Evolutionary conservation across 1,140 invertebrate species (phyloP).

Genomic region (Leptinotarsa lineolata): DNA sequence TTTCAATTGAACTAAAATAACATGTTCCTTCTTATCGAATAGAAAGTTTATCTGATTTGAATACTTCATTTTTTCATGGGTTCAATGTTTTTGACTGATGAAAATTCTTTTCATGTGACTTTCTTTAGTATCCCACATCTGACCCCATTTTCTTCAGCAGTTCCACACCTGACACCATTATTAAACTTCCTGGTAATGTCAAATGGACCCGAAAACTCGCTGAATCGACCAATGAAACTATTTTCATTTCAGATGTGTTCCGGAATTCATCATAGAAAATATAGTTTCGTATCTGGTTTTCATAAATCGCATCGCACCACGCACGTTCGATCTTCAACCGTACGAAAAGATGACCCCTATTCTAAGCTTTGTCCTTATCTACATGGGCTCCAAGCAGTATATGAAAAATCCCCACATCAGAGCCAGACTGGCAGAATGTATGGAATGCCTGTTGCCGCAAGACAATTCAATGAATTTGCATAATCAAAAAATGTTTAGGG

Average conservation of each 20-base stretch:
- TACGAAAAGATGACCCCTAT: slow-evolving; percentile 69
- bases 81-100: too few species aligned
- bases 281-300: slow-evolving; percentile 79
- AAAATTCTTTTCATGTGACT: too few species aligned
- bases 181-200: too few species aligned
- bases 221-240: too few species aligned
- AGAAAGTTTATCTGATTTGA: too few species aligned
- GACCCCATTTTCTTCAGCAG: too few species aligned
- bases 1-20: too few species aligned
- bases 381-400: slow-evolving; percentile 77
- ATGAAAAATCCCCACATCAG: slow-evolving; percentile 91
- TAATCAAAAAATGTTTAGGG: slow-evolving; percentile 76
- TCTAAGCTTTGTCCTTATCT: slow-evolving; percentile 72
- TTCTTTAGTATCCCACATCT: too few species aligned
- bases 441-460: slow-evolving; percentile 80
- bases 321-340: slow-evolving; percentile 66
- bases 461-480: slow-evolving; percentile 68
- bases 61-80: too few species aligned
- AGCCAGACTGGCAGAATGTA: slow-evolving; percentile 84
- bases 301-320: slow-evolving; percentile 66
- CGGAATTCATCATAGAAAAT: slow-evolving; percentile 90
- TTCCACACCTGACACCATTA: too few species aligned
- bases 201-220: too few species aligned
- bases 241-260: slow-evolving; percentile 69
- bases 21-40: too few species aligned